phyloP scores from a whole-genome alignment of 2,113 vertebrate genomes.

The Brachypteracias leptosomus region DNA sequence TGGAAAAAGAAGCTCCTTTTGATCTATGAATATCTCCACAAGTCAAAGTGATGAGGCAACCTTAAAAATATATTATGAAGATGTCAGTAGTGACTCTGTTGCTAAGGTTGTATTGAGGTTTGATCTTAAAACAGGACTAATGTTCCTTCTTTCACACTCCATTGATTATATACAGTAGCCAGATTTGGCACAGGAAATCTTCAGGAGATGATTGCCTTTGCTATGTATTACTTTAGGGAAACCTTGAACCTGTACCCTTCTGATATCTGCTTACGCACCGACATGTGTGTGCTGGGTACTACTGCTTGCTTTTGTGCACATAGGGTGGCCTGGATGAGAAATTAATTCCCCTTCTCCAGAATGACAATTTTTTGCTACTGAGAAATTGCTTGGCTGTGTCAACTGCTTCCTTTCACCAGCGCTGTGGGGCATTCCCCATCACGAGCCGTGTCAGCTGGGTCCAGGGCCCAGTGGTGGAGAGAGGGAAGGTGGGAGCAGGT shows the following conservation, averaged over 20 bases:
- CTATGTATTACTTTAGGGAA: background rate
- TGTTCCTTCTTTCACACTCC: background rate
- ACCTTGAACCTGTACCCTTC: background rate
- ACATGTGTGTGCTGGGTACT: fast-evolving
- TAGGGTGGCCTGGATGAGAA: background rate
- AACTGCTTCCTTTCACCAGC: fast-evolving
- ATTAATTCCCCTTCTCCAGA: background rate
- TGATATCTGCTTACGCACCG: fast-evolving
- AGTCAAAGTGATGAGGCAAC: slow-evolving; percentile 26
- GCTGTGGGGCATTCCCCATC: background rate
- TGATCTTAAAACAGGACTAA: slow-evolving; percentile 28
- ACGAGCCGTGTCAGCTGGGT: fast-evolving
- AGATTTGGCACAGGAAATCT: background rate
- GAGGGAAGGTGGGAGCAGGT: background rate
- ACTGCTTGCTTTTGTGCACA: background rate
- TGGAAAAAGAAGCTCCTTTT: slow-evolving; percentile 47
- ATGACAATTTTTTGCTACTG: background rate
- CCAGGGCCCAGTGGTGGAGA: fast-evolving
- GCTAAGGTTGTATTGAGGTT: slow-evolving; percentile 22
- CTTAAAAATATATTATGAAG: slow-evolving; percentile 48
- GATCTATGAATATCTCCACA: slow-evolving; percentile 64
- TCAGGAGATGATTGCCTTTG: background rate
- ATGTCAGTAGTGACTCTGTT: background rate
- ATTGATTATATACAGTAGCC: background rate
- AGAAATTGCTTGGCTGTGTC: background rate